A percentile compares a stretch with the other conserved stretches of the same genome.
Evolutionary conservation across 2,888 invertebrate genomes (phyloP).

Genomic region (Epinotia demarniana): DNA sequence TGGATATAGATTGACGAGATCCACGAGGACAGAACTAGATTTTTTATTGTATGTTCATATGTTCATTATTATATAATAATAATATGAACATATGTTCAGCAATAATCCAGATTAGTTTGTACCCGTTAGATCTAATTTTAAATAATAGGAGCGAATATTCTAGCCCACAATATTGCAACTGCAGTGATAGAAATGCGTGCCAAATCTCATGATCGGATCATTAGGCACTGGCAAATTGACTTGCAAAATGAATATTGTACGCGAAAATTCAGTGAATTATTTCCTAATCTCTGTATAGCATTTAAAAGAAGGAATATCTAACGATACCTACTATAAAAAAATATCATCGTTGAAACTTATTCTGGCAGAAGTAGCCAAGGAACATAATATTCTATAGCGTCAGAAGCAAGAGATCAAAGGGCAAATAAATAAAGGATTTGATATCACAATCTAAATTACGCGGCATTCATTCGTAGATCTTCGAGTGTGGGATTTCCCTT

Average conservation of each 20-base stretch:
- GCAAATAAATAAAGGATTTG: not conserved
- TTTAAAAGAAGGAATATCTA: not conserved
- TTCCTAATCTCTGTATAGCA: not conserved
- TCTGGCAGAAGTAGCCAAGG: too few relatives aligned
- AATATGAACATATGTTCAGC: too few relatives aligned
- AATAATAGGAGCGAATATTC: not conserved
- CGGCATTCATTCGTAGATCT: not conserved
- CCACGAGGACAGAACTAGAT: too few relatives aligned
- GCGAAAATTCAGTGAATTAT: not conserved
- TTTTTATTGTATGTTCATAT: too few relatives aligned
- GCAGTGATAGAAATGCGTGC: slow-evolving; percentile 13
- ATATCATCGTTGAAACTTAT: too few relatives aligned
- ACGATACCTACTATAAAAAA: too few relatives aligned
- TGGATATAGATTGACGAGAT: too few relatives aligned
- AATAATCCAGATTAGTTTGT: too few relatives aligned
- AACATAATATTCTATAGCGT: not conserved
- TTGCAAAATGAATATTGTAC: slow-evolving; percentile 18
- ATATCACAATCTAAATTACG: not conserved
- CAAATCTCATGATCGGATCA: slow-evolving; percentile 18
- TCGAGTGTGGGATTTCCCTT: slow-evolving; percentile 10
- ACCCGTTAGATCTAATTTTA: not conserved
- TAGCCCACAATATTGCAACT: not conserved
- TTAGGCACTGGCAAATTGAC: slow-evolving; percentile 24
- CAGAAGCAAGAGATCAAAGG: not conserved
- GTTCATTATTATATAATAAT: too few relatives aligned